Evolutionary conservation across 2,888 invertebrate genomes (phyloP), one percentile per base, ranked within the genome.

Genomic region (Caenorhabditis sp.): DNA sequence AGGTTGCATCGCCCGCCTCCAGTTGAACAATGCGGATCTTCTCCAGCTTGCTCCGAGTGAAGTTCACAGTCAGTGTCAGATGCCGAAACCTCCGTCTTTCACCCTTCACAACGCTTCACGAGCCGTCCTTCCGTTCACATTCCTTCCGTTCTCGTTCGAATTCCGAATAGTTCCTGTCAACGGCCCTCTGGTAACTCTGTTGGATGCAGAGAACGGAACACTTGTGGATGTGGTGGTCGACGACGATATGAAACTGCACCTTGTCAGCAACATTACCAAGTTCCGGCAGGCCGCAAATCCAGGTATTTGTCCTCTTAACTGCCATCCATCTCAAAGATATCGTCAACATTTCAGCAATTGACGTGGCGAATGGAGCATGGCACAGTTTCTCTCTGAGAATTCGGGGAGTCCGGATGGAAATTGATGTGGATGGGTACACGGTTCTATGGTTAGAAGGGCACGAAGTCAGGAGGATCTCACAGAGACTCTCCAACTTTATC

Each of bases 131-230:
- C 85, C 87, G 7, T 88, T 88, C 78, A 83, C 86, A 4, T 88
- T 88, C 50, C 83, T 88, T 9, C 88, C 88, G 6, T 87, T 88
- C 45, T 79, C 86, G 0, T 84, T 88, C 55, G 88, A 88, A 68
- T 88, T 88, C 48, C 83, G 86, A 24, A 46, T 86, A 13, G 74
- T 87, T 15, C 78, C 83, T 2, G 17, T 30, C 13, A 61, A 81
- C 13, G 66, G 78, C 1, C 45, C 77, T 3, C 58, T 86, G 9
- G 74, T 86, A 9, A 71, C 82, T 48, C 59, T 86, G 32, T 50
- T 85, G 9, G 86, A 87, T 59, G 73, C 78, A 27, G 77, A 80
- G 43, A 87, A 87, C 59, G 81, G 74, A 27, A 84, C 84, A n/a
- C 74, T 87, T 9, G 58, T 87, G 9, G 79, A 82, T 53, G 56